Evolutionary conservation across 2,797 vertebrate species (phyloP).

Genomic region (Pangasius larnaudii): DNA sequence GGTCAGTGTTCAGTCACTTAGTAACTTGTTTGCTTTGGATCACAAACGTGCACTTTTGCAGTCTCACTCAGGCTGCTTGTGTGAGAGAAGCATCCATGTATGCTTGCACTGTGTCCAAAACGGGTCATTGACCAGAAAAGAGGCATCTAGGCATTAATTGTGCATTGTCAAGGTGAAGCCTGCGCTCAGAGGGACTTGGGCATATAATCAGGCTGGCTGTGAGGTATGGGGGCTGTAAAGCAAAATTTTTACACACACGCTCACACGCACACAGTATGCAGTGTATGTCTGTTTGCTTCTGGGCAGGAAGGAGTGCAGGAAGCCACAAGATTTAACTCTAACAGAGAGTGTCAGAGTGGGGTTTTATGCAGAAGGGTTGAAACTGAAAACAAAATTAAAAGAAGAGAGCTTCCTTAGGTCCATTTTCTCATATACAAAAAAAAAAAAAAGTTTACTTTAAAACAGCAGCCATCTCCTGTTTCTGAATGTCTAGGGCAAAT

Average conservation of each 20-base stretch:
- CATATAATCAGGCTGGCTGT: conserved; percentile 46
- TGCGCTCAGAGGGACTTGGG: conserved; percentile 39
- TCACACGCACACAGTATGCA: conserved; percentile 62
- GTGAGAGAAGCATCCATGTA: neutral
- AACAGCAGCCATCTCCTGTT: conserved; percentile 80
- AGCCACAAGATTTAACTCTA: conserved; percentile 63
- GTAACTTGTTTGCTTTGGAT: conserved; percentile 46
- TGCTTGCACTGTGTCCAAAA: conserved; percentile 13
- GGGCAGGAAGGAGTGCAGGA: conserved; percentile 68
- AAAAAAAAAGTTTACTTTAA: conserved; percentile 66
- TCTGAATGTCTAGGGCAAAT: conserved; percentile 71
- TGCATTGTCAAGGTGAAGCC: conserved; percentile 51
- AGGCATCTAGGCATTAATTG: conserved; percentile 59
- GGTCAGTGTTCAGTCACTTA: conserved; percentile 45
- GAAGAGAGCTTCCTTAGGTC: conserved; percentile 58
- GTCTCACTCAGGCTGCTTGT: conserved; percentile 8
- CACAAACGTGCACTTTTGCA: conserved; percentile 9
- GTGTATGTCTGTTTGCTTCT: conserved; percentile 68
- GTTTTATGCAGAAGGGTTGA: neutral
- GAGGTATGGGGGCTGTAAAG: conserved; percentile 55
- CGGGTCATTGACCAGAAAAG: conserved; percentile 51
- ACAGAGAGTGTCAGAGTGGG: conserved; percentile 44
- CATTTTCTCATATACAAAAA: conserved; percentile 61
- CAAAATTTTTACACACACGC: conserved; percentile 55
- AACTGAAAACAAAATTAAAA: conserved; percentile 30